These are phyloP conservation scores for Melanophora roralis DNA, from an alignment of 2,888 invertebrate species.

Conservation along the genomic window DNA sequence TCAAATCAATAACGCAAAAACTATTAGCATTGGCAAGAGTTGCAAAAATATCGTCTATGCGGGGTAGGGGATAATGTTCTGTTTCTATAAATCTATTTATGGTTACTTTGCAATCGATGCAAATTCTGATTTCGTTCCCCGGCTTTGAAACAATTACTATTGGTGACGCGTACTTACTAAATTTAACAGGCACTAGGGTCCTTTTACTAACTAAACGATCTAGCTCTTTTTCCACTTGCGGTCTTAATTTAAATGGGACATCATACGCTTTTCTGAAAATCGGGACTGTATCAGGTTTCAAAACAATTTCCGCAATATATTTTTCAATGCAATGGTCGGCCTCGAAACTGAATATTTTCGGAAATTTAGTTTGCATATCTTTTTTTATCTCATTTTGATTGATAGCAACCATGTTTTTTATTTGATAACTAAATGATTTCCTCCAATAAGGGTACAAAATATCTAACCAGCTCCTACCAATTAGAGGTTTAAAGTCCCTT, in stretches of 20 bases:
- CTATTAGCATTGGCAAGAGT: constrained; percentile 60
- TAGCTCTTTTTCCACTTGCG: constrained; percentile 48
- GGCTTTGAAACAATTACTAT: constrained; percentile 68
- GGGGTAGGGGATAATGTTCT: constrained; percentile 66
- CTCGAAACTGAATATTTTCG: neutral
- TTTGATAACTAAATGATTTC: neutral
- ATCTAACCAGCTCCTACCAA: constrained; percentile 47
- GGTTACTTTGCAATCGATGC: constrained; percentile 69
- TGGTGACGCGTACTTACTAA: constrained; percentile 67
- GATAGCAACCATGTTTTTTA: neutral
- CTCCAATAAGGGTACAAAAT: constrained; percentile 29
- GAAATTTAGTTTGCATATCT: neutral
- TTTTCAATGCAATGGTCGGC: too few relatives aligned
- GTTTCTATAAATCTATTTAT: constrained; percentile 55
- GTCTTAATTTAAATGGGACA: constrained; percentile 18
- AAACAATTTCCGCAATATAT: constrained; percentile 10
- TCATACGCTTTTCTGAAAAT: constrained; percentile 24
- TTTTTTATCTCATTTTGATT: constrained; percentile 10
- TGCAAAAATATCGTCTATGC: constrained; percentile 40
- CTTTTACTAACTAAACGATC: constrained; percentile 34
- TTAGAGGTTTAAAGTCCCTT: neutral
- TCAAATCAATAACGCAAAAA: constrained; percentile 40
- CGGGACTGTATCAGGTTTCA: constrained; percentile 18
- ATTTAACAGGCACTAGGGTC: constrained; percentile 60
- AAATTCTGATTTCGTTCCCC: constrained; percentile 61